phyloP scores from a whole-genome alignment of 2,888 invertebrate species.

The Nesidiocoris tenuis region DNA sequence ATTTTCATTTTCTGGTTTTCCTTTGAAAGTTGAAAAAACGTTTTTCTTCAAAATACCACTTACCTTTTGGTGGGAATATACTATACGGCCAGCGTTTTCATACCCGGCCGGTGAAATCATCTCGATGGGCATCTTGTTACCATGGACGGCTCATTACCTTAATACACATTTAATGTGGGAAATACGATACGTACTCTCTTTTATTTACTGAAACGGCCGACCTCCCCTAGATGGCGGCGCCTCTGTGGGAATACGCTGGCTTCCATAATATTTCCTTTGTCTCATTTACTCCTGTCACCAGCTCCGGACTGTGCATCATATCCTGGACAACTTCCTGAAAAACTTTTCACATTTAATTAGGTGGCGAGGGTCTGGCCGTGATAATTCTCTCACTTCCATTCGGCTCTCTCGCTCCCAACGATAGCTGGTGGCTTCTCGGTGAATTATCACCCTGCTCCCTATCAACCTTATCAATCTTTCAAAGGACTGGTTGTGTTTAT shows the following conservation, averaged over 20 bases:
- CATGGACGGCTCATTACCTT: neutral
- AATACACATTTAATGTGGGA: neutral
- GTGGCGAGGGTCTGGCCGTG: neutral
- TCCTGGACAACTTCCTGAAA: neutral
- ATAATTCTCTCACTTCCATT: neutral
- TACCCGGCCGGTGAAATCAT: too few relatives aligned
- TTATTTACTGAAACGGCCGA: neutral
- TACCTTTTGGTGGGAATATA: too few relatives aligned
- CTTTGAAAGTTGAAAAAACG: too few relatives aligned
- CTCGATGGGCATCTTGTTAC: too few relatives aligned
- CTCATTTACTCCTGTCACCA: conserved; percentile 17
- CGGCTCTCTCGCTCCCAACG: neutral
- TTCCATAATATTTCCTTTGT: conserved; percentile 8
- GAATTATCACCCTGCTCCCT: conserved; percentile 1
- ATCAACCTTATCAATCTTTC: neutral
- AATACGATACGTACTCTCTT: neutral
- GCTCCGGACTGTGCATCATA: neutral
- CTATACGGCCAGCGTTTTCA: too few relatives aligned
- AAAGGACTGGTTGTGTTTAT: neutral
- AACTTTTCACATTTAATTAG: conserved; percentile 28
- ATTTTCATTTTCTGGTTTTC: too few relatives aligned
- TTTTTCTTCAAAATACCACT: too few relatives aligned
- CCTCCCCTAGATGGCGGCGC: too few relatives aligned
- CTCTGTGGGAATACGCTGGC: neutral
- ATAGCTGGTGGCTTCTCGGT: neutral